Evolutionary conservation across 2,888 invertebrate genomes (phyloP).

Genomic region (Arge pagana): DNA sequence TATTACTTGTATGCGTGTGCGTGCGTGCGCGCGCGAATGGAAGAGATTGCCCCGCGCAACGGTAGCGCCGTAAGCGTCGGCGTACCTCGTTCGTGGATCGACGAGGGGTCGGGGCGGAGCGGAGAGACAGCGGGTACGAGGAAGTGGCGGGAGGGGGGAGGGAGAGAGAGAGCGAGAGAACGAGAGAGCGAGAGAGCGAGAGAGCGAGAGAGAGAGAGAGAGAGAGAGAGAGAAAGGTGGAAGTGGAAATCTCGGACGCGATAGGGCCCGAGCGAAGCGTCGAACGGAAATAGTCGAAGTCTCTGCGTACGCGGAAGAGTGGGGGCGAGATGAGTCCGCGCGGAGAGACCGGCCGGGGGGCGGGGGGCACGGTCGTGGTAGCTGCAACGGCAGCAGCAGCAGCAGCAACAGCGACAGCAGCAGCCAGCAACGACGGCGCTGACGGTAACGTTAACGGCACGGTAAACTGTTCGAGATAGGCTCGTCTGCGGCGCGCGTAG

Average conservation of each 20-base stretch:
- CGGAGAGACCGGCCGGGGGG: neutral
- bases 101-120: conserved; percentile 11
- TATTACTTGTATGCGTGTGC: too few relatives aligned
- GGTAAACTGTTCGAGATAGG: too few relatives aligned
- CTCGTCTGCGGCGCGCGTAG: too few relatives aligned
- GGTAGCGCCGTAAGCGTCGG: too few relatives aligned
- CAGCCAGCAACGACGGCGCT: conserved; percentile 6
- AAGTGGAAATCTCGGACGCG: conserved; percentile 13
- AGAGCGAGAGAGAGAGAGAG: neutral
- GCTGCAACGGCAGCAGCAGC: too few relatives aligned
- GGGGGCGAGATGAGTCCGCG: conserved; percentile 21
- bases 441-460: too few relatives aligned
- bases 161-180: conserved; percentile 8
- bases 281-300: conserved; percentile 48
- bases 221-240: neutral
- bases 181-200: neutral
- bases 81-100: too few relatives aligned
- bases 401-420: conserved; percentile 15
- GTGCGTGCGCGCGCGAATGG: too few relatives aligned
- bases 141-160: conserved; percentile 24
- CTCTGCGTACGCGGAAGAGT: conserved; percentile 28
- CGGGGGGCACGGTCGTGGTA: conserved; percentile 1
- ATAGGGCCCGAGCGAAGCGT: conserved; percentile 20
- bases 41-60: too few relatives aligned
- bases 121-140: conserved; percentile 14